Evolutionary conservation across 2,797 vertebrate species (phyloP), one percentile per base, ranked within the genome.

Genomic region (Sebastes wilsoni): DNA sequence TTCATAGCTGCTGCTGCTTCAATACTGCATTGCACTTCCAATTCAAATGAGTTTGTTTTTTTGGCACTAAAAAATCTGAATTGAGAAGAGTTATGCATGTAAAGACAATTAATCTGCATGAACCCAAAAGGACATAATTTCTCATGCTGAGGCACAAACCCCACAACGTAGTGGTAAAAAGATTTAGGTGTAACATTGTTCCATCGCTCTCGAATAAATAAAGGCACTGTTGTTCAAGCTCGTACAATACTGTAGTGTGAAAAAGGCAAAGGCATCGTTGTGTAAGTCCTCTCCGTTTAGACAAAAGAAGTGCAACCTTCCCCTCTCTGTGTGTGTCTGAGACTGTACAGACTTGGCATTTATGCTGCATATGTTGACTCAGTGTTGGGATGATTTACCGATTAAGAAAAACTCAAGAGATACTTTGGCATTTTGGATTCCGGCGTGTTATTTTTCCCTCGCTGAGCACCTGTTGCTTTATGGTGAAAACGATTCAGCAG

Each of bases 161-260:
- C 69, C 69, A 55, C 16, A 12, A 52, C 38, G 77, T 52, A 23
- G 56, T 56, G 30, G 75, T 67, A 42, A 83, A 75, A 75, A 80
- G 84, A 82, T 87, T 84, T 78, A 89, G 90, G 90, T 92, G 86
- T 89, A 85, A 93, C 92, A 87, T 90, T 84, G 83, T 83, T 88
- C 84, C 68, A 54, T 86, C 25, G 70, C 79, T 81, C 77, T 83
- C 77, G 85, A 72, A 93, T 92, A 93, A 94, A 95, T 94, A 94
- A 93, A 94, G 88, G 92, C 91, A 94, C 93, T 89, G 84, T 91
- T 93, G 91, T 93, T 90, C 64, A 52, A 79, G 86, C 87, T 90
- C 66, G 23, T 77, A 94, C 90, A 94, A 94, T 91, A 94, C 91
- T 92, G 92, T 91, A 88, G 87, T 93, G 90, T 90, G 86, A 76